Evolutionary conservation across 1,140 invertebrate genomes (phyloP), one percentile per base, ranked within the genome.

Genomic region (Homarus americanus): DNA sequence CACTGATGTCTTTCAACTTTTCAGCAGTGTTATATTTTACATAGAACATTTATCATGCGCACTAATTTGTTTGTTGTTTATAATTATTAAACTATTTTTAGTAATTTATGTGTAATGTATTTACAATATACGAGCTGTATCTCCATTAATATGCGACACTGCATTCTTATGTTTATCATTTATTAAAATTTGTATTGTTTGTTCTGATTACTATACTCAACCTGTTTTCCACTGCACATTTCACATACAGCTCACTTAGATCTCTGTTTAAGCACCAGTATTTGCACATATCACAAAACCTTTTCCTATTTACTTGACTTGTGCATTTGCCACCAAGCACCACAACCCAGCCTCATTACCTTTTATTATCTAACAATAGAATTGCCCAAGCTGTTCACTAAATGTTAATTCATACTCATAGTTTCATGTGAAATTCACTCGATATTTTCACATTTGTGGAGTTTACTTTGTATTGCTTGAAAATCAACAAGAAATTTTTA

Each of bases 221-320:
- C 24, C 44, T 15, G 7, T 69, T 69, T 34, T 12, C 24, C 28
- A 32, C 0, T 69, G 63, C 63, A 69, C 63, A 28, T 32, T 69
- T 69, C 63, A 69, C 63, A 69, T 24, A 63, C n/a, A 69, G 63
- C 63, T 32, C 63, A 69, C n/a, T 69, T 32, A 24, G 58, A 63
- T 69, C 24, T 69, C 20, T 32, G 7, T 69, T 32, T 69, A 10
- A 9, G 63, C 63, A 69, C 63, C 63, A 69, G n/a, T 10, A 7
- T 69, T 69, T 69, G 63, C 63, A 69, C 63, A 69, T 24, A 63
- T 69, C 28, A 32, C 63, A 69, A 32, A 32, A 69, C 28, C 63
- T 69, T 24, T 32, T 24, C 63, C 32, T 69, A 69, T 17, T 69
- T 69, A 69, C n/a, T 12, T 9, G n/a, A 69, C 7, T 24, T 69